A percentile compares a stretch with the other conserved stretches of the same genome.
Conservation (phyloP, 35 echinoderm and acorn worm species). For the Heliocidaris tuberculata region DNA sequence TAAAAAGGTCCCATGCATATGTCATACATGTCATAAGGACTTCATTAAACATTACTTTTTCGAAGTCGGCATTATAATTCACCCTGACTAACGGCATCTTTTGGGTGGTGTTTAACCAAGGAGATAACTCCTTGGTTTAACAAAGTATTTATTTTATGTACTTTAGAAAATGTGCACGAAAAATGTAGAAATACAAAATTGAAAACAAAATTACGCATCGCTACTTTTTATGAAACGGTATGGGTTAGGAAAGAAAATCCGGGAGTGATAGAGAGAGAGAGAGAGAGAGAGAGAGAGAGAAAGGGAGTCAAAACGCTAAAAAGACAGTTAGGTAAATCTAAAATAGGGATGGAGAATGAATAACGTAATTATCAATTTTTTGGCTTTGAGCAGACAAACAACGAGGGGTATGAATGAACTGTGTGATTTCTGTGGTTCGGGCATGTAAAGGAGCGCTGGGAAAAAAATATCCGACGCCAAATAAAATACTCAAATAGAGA, state of each 20-base stretch:
- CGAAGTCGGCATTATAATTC: too few relatives aligned
- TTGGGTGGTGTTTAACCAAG: too few relatives aligned
- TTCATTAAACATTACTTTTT: too few relatives aligned
- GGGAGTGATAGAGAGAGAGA: neutral
- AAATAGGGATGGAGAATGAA: too few relatives aligned
- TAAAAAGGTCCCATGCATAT: too few relatives aligned
- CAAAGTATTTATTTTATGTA: too few relatives aligned
- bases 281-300: neutral
- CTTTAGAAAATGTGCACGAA: too few relatives aligned
- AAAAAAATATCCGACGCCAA: neutral
- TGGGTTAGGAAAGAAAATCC: neutral
- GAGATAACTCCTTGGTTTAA: too few relatives aligned
- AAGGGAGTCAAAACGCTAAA: neutral
- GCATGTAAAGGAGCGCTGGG: neutral
- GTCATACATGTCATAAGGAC: too few relatives aligned
- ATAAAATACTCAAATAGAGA: neutral
- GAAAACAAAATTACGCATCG: neutral
- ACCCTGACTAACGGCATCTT: too few relatives aligned
- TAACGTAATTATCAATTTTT: neutral
- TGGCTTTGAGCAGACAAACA: neutral
- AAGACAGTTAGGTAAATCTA: neutral
- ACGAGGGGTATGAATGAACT: neutral
- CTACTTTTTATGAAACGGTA: neutral
- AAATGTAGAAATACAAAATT: too few relatives aligned
- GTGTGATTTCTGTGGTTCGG: conserved; percentile 2